phyloP scores from a whole-genome alignment of 2,888 invertebrate species.

The Lasius platythorax region DNA sequence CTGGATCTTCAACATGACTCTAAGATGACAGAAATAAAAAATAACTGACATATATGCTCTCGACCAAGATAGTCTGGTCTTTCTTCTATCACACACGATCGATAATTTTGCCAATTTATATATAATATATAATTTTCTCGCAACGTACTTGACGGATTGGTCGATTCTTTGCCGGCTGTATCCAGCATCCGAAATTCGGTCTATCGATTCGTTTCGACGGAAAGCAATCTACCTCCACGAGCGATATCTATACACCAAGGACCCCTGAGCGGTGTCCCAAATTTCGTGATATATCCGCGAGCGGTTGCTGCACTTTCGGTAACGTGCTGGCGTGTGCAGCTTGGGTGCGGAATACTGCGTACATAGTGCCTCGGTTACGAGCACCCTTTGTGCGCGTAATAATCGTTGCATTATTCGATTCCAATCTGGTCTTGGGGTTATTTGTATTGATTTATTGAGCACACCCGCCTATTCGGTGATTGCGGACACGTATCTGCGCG shows the following conservation, averaged over 20 bases:
- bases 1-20: background rate
- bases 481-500: constrained; percentile 19
- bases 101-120: background rate
- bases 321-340: background rate
- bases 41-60: background rate
- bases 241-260: constrained; percentile 20
- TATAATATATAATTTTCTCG: background rate
- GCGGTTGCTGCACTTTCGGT: background rate
- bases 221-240: constrained; percentile 41
- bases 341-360: background rate
- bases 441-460: constrained; percentile 63
- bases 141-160: background rate
- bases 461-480: constrained; percentile 37
- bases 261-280: constrained; percentile 39
- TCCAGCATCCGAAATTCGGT: constrained; percentile 5
- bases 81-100: no score
- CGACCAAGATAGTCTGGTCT: background rate
- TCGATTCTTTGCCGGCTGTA: constrained; percentile 12
- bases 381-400: constrained; percentile 57
- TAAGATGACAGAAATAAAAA: background rate
- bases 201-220: constrained; percentile 44
- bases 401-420: constrained; percentile 62
- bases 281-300: constrained; percentile 43
- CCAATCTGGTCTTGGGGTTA: constrained; percentile 59
- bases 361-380: constrained; percentile 20